phyloP scores from a whole-genome alignment of 2,888 invertebrate genomes.

The Chrysina gloriosa region DNA sequence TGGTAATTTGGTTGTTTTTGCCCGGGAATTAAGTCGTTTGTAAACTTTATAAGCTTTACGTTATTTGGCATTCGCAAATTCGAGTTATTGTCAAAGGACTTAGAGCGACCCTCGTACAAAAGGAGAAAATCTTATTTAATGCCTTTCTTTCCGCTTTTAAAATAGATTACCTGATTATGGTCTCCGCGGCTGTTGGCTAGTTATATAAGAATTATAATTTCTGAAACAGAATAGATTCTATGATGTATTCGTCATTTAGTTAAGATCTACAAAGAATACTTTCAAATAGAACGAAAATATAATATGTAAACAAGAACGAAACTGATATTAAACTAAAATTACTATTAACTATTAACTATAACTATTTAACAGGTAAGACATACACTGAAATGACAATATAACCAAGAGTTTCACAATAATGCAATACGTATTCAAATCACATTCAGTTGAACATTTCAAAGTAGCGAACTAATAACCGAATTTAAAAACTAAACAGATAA shows the following conservation, averaged over 20 bases:
- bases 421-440: too few relatives aligned
- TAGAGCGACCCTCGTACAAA: conserved; percentile 8
- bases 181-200: not conserved
- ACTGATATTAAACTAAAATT: not conserved
- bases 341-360: too few relatives aligned
- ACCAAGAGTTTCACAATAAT: too few relatives aligned
- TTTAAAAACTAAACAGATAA: too few relatives aligned
- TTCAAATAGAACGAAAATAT: not conserved
- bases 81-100: conserved; percentile 37
- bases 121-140: conserved; percentile 10
- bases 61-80: conserved; percentile 35
- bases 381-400: too few relatives aligned
- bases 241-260: too few relatives aligned
- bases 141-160: not conserved
- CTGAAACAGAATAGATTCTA: too few relatives aligned
- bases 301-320: not conserved
- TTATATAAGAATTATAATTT: not conserved
- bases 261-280: not conserved
- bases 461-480: too few relatives aligned
- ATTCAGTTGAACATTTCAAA: too few relatives aligned
- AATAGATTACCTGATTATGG: conserved; percentile 12
- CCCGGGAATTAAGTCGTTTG: conserved; percentile 50
- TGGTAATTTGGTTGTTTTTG: conserved; percentile 52
- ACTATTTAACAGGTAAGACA: too few relatives aligned
- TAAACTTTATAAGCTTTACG: conserved; percentile 43